phyloP scores from a whole-genome alignment of 2,888 invertebrate genomes.

The Chaitophorus viminalis region DNA sequence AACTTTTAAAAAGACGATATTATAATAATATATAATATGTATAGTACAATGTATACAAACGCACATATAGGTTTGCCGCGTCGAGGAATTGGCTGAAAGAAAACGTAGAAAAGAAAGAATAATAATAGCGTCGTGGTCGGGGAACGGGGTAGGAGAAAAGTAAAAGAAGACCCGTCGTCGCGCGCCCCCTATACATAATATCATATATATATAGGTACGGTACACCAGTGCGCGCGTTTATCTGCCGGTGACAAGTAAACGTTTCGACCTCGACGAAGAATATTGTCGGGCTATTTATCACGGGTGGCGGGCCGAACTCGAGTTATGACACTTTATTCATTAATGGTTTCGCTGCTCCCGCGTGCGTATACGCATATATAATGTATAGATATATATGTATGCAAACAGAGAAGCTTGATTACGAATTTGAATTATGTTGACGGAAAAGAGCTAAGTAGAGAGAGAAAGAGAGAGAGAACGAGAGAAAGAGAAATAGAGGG shows the following conservation, averaged over 20 bases:
- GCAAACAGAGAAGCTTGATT: neutral
- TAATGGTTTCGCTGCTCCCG: slow-evolving; percentile 49
- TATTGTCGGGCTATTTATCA: slow-evolving; percentile 55
- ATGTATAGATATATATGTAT: too few relatives aligned
- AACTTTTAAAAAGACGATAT: neutral
- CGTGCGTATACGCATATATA: neutral
- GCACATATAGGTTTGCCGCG: neutral
- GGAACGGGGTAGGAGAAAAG: neutral
- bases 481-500: too few relatives aligned
- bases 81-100: neutral
- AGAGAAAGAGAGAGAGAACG: too few relatives aligned
- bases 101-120: neutral
- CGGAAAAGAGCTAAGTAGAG: neutral
- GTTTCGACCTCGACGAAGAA: slow-evolving; percentile 49
- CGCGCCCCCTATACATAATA: neutral
- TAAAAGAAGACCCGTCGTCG: neutral
- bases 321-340: slow-evolving; percentile 62
- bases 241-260: slow-evolving; percentile 60
- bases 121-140: neutral
- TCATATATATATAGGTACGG: too few relatives aligned
- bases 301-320: slow-evolving; percentile 36
- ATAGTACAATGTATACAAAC: neutral
- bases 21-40: neutral
- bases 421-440: slow-evolving; percentile 54
- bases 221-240: neutral